Evolutionary conservation across 2,113 vertebrate genomes (phyloP).

Genomic region (Anthoscopus minutus): DNA sequence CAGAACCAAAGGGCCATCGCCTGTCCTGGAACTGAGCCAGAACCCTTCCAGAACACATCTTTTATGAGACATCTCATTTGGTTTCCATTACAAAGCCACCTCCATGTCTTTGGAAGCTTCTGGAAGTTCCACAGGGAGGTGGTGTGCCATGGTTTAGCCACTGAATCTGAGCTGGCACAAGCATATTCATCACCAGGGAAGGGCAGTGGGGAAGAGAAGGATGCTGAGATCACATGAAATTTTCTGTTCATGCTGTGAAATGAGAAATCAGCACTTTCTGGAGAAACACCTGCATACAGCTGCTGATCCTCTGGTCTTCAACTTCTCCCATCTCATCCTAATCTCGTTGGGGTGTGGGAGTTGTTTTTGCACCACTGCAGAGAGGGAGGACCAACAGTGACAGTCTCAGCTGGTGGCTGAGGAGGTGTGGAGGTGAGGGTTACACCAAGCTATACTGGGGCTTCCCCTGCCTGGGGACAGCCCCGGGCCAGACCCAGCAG

Average conservation of each 20-base stretch:
- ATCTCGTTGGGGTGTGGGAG: neutral
- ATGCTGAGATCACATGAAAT: neutral
- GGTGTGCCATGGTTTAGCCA: neutral
- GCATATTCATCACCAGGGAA: neutral
- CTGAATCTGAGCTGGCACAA: neutral
- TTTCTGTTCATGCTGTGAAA: neutral
- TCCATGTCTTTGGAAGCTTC: neutral
- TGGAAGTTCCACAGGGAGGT: neutral
- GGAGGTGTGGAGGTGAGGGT: neutral
- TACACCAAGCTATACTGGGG: rapidly evolving
- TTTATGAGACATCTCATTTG: neutral
- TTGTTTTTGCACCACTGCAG: neutral
- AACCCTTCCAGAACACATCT: neutral
- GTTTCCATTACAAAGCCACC: neutral
- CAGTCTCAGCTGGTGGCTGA: neutral
- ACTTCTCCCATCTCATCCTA: neutral
- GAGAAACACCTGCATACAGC: neutral
- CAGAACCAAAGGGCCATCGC: neutral
- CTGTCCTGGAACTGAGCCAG: neutral
- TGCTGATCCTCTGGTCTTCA: neutral
- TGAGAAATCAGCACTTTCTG: neutral
- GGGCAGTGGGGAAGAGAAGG: neutral
- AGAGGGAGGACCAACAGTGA: neutral
- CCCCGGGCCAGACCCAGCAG: rapidly evolving
- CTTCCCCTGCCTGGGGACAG: neutral